Percentiles rank a stretch among this genome's conserved stretches.
Evolutionary conservation across 2,797 vertebrate genomes (phyloP).

Genomic region (Bradypodion ventrale): DNA sequence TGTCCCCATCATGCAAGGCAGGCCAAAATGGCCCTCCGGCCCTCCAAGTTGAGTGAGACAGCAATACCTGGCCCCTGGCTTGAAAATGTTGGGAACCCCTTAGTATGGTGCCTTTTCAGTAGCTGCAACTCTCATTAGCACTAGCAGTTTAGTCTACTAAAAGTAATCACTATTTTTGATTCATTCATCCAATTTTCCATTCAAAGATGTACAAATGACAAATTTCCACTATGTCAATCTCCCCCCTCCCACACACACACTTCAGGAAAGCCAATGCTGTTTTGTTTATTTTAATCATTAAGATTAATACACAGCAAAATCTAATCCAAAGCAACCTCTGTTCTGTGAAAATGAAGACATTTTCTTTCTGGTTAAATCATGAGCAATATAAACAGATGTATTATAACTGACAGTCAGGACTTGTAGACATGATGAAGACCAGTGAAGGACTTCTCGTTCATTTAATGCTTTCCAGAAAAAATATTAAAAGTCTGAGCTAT

Average conservation of each 20-base stretch:
- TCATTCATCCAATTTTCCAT: background rate
- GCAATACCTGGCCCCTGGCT: too few species aligned
- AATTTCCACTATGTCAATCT: too few species aligned
- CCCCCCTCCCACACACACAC: too few species aligned
- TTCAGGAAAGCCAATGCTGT: slow-evolving; percentile 6
- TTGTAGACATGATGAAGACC: slow-evolving; percentile 32
- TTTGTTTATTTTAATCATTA: slow-evolving; percentile 14
- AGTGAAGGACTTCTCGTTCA: slow-evolving; percentile 30
- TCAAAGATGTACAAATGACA: slow-evolving; percentile 44
- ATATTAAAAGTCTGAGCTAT: slow-evolving; percentile 34
- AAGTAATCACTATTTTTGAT: slow-evolving; percentile 11
- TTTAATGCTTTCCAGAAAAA: slow-evolving; percentile 24
- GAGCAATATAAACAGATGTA: slow-evolving; percentile 33
- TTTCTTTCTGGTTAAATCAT: slow-evolving; percentile 33
- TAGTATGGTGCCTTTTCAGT: slow-evolving; percentile 32
- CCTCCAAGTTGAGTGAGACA: too few species aligned
- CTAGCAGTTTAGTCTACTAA: slow-evolving; percentile 12
- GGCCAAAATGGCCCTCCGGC: too few species aligned
- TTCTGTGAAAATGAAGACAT: slow-evolving; percentile 2
- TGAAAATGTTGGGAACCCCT: too few species aligned
- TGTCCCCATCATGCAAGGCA: too few species aligned
- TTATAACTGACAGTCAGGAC: slow-evolving; percentile 35
- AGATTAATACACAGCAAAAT: slow-evolving; percentile 24
- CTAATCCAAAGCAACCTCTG: background rate
- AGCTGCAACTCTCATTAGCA: slow-evolving; percentile 26